Conservation (phyloP, 1,140 invertebrate genomes). For the Chrysoperla carnea region DNA sequence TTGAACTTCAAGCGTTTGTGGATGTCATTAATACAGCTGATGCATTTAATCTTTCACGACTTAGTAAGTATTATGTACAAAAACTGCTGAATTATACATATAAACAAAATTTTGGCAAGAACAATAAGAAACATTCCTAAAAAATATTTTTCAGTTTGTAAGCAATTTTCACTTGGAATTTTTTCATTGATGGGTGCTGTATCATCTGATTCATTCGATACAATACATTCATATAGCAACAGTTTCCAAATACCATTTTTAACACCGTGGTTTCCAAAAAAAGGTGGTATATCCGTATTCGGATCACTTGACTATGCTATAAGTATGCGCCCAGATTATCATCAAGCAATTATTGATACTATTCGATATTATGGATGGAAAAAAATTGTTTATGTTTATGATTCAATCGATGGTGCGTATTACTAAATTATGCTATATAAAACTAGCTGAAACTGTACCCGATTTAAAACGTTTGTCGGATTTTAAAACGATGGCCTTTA, state of each 20-base stretch:
- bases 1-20: slow-evolving; percentile 72
- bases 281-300: slow-evolving; percentile 68
- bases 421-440: neutral
- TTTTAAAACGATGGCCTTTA: too few species aligned
- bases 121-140: too few species aligned
- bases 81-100: neutral
- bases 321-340: slow-evolving; percentile 88
- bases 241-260: slow-evolving; percentile 94
- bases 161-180: slow-evolving; percentile 76
- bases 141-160: slow-evolving; percentile 59
- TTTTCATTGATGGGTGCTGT: slow-evolving; percentile 82
- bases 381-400: slow-evolving; percentile 86
- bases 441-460: neutral
- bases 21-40: slow-evolving; percentile 86
- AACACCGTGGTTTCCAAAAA: slow-evolving; percentile 83
- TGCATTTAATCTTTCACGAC: slow-evolving; percentile 71
- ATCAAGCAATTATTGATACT: slow-evolving; percentile 82
- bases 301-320: slow-evolving; percentile 75
- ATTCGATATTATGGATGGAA: slow-evolving; percentile 83
- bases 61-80: slow-evolving; percentile 49
- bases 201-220: slow-evolving; percentile 82
- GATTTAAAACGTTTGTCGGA: too few species aligned
- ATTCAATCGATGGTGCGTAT: slow-evolving; percentile 84
- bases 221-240: slow-evolving; percentile 85
- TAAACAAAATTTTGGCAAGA: too few species aligned